Evolutionary conservation across 1,140 invertebrate genomes (phyloP), one percentile per base, ranked within the genome.

Genomic region (Triops cancriformis): DNA sequence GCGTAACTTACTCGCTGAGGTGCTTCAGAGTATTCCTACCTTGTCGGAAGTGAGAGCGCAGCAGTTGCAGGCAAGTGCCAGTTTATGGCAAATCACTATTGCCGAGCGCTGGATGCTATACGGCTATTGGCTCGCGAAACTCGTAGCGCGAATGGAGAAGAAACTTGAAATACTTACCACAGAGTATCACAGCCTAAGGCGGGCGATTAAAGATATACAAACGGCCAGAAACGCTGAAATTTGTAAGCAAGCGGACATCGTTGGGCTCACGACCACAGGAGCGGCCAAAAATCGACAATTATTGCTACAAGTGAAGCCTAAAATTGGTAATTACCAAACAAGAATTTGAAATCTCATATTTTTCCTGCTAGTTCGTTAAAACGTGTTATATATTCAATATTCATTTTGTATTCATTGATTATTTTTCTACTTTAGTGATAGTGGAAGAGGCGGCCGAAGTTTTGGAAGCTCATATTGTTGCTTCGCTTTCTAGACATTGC

Each of bases 371-470:
- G n/a, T n/a, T n/a, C n/a, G n/a, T n/a, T n/a, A n/a, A n/a, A n/a
- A n/a, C n/a, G n/a, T n/a, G n/a, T n/a, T n/a, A n/a, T n/a, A n/a
- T n/a, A n/a, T n/a, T n/a, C n/a, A n/a, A 4, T 37, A 7, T 37
- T 4, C 9, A 18, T 28, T 5, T 28, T 75, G 11, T 75, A 7
- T 75, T 23, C 9, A 75, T 37, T 42, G 7, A 26, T 37, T 23
- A 7, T 14, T 18, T 43, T 23, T 43, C 6, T n/a, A 74, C 73
- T 80, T n/a, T 43, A 83, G 89, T 92, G 0, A 88, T 95, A 42
- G 89, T 95, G n/a, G 93, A 95, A 85, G 94, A 95, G 86, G 93
- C 94, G 0, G 93, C 92, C 1, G 93, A 95, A 87, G 90, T 94
- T 12, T 84, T 94, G 41, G 94, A 95, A 82, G 84, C 89, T 14